Conservation (phyloP, 2,888 invertebrate genomes). For the Hyalella azteca region DNA sequence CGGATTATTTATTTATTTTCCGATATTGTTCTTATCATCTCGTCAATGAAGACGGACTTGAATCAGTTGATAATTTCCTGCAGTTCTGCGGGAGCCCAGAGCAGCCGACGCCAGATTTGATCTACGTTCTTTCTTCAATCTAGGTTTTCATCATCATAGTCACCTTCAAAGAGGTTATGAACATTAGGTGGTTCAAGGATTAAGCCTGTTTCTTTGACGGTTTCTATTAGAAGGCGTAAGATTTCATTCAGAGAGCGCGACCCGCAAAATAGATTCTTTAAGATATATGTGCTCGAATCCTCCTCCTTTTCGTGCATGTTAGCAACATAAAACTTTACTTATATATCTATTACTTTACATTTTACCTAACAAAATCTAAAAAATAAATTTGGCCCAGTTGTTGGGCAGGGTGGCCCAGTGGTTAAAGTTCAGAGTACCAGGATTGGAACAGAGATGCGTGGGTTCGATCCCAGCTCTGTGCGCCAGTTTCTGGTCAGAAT, state of each 20-base stretch:
- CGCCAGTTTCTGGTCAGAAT: too few relatives aligned
- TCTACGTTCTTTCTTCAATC: not conserved
- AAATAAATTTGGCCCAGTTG: too few relatives aligned
- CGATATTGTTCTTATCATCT: not conserved
- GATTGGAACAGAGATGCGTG: too few relatives aligned
- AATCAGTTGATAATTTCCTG: not conserved
- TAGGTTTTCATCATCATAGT: slow-evolving; percentile 12
- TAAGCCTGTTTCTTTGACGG: not conserved
- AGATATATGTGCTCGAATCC: not conserved
- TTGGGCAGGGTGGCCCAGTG: too few relatives aligned
- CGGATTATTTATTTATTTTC: too few relatives aligned
- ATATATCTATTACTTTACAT: not conserved
- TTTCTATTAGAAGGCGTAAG: not conserved
- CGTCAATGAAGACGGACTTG: not conserved
- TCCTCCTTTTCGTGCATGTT: not conserved
- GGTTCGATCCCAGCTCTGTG: too few relatives aligned
- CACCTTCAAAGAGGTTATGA: not conserved
- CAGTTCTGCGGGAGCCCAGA: slow-evolving; percentile 35
- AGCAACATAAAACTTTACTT: not conserved
- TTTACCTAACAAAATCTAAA: not conserved
- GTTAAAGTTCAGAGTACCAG: too few relatives aligned
- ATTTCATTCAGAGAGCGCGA: not conserved
- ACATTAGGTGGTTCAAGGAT: not conserved
- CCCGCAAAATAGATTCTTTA: not conserved
- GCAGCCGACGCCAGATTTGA: not conserved